A percentile compares a stretch with the other conserved stretches of the same genome.
Conservation (phyloP, 1,140 invertebrate species). For the Anthonomus grandis region DNA sequence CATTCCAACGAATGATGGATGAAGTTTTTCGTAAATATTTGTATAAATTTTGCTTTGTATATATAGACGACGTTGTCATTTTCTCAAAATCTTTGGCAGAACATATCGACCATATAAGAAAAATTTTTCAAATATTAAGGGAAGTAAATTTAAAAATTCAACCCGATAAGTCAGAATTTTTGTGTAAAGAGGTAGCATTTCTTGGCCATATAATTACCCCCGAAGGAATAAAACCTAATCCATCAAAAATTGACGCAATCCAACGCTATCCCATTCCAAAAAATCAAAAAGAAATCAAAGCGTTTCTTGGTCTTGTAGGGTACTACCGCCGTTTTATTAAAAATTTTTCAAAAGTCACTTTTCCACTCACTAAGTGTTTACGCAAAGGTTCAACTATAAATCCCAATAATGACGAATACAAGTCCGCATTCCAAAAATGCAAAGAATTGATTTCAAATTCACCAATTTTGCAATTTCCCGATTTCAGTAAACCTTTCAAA, state of each 20-base stretch:
- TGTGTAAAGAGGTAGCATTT: conserved; percentile 29
- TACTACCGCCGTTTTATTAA: conserved; percentile 32
- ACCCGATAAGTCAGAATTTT: conserved; percentile 40
- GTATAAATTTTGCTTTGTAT: conserved; percentile 37
- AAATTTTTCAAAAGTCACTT: conserved; percentile 18
- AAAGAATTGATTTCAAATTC: conserved; percentile 39
- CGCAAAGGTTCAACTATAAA: conserved; percentile 29
- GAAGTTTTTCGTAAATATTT: conserved; percentile 36
- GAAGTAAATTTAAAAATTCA: conserved; percentile 37
- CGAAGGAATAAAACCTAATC: conserved; percentile 24
- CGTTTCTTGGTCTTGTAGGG: conserved; percentile 31
- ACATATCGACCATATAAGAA: conserved; percentile 32
- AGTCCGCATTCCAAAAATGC: conserved; percentile 35
- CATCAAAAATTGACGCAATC: conserved; percentile 18
- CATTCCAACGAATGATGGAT: conserved; percentile 51
- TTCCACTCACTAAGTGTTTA: conserved; percentile 30
- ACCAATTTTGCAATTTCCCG: conserved; percentile 38
- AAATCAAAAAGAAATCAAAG: conserved; percentile 15
- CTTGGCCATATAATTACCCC: conserved; percentile 23
- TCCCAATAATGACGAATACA: not conserved
- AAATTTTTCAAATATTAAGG: conserved; percentile 31
- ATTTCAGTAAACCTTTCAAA: conserved; percentile 44
- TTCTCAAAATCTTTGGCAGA: conserved; percentile 34
- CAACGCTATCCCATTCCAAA: conserved; percentile 17
- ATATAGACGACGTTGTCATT: conserved; percentile 44